These are phyloP conservation scores for Cherax quadricarinatus DNA, from an alignment of 1,140 invertebrate genomes.

Conservation along the genomic window DNA sequence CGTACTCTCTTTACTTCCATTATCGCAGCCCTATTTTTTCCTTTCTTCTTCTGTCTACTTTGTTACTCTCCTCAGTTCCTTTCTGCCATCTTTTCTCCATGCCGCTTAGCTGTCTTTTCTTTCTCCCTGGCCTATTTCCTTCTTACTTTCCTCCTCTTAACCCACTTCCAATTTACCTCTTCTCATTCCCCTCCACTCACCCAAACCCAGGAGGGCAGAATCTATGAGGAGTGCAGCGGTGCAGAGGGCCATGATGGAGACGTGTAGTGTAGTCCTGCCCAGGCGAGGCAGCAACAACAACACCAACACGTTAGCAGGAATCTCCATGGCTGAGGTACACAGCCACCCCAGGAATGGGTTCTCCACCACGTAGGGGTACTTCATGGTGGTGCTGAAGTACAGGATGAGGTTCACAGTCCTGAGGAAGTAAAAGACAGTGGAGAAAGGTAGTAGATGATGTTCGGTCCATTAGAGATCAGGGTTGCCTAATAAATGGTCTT, in stretches of 20 bases:
- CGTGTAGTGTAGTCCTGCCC: constrained; percentile 8
- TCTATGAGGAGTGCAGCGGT: not conserved
- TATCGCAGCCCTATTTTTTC: too few species aligned
- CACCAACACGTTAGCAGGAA: constrained; percentile 29
- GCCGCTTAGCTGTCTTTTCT: too few species aligned
- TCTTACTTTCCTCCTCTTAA: not conserved
- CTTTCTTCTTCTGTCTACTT: too few species aligned
- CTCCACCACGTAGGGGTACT: constrained; percentile 3
- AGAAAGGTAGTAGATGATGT: too few species aligned
- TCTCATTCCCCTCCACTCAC: not conserved
- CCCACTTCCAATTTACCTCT: too few species aligned
- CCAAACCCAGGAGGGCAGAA: not conserved
- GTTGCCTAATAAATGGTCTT: too few species aligned
- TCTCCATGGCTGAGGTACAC: constrained; percentile 22
- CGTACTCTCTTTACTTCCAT: not conserved
- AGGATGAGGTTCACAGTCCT: constrained; percentile 33
- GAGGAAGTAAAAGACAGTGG: not conserved
- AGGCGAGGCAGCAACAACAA: not conserved
- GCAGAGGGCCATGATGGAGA: constrained; percentile 1
- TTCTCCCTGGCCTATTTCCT: not conserved
- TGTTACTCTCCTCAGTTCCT: too few species aligned
- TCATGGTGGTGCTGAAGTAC: constrained; percentile 28
- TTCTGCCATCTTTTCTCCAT: too few species aligned
- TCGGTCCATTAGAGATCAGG: too few species aligned
- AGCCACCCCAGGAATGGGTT: constrained; percentile 45